Evolutionary conservation across 1,140 invertebrate species (phyloP).

Genomic region (Panagrolaimus sp.): DNA sequence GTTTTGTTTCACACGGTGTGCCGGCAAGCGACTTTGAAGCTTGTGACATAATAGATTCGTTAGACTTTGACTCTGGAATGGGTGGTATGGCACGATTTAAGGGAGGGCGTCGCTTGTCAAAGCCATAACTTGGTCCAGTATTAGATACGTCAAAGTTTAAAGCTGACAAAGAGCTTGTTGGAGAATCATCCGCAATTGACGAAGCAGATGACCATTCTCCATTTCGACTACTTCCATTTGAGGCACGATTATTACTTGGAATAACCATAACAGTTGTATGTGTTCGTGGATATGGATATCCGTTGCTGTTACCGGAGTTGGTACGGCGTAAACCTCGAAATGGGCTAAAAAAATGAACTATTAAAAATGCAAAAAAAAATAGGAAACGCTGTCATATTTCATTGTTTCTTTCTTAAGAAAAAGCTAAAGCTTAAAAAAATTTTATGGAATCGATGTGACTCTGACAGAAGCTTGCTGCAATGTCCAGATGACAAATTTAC

Average conservation of each 20-base stretch:
- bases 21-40: conserved; percentile 29
- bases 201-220: conserved; percentile 23
- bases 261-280: conserved; percentile 48
- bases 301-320: conserved; percentile 24
- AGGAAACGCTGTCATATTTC: too few relatives aligned
- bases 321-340: conserved; percentile 45
- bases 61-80: conserved; percentile 47
- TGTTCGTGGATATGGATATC: conserved; percentile 41
- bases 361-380: too few relatives aligned
- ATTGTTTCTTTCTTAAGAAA: too few relatives aligned
- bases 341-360: conserved; percentile 37
- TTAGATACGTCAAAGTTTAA: conserved; percentile 1
- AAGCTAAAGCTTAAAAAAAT: too few relatives aligned
- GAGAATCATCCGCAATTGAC: conserved; percentile 27
- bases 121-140: conserved; percentile 15
- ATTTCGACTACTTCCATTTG: conserved; percentile 5
- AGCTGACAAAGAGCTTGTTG: conserved; percentile 5
- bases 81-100: conserved; percentile 47
- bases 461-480: too few relatives aligned
- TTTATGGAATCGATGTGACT: too few relatives aligned
- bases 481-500: too few relatives aligned
- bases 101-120: conserved; percentile 30
- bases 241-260: conserved; percentile 22
- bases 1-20: conserved; percentile 12
- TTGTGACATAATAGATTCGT: conserved; percentile 44